Evolutionary conservation across 2,888 invertebrate species (phyloP), one percentile per base, ranked within the genome.

Genomic region (Strigamia maritima): DNA sequence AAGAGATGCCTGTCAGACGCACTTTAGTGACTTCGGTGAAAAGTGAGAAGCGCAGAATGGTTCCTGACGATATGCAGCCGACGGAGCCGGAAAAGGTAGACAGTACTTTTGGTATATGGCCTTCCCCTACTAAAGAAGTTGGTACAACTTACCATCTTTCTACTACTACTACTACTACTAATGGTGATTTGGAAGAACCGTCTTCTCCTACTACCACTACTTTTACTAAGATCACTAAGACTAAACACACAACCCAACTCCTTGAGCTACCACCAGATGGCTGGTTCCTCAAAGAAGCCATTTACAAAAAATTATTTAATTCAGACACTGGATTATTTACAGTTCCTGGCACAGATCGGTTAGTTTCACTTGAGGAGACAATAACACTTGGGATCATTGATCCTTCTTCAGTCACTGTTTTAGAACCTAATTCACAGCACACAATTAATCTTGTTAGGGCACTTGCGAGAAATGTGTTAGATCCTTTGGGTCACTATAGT

Each of bases 311-410:
- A 79, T 86, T 94, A 2, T 93, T 97, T 83, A 93, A 97, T 86
- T 92, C 96, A 0, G 88, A 90, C 0, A 91, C 90, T 0, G 97
- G 98, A 2, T 87, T 93, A 44, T 94, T 97, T 83, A 90, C 91
- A 19, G 93, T 97, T 81, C 94, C 94, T 1, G 93, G 93, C 16
- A 94, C 95, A 7, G 95, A 95, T 85, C 89, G 94, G 82, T 87
- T 92, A 79, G 90, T 95, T 74, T 92, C 93, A 80, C 92, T 97
- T 82, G 92, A 93, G 85, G 96, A 97, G 86, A 94, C 97, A 82
- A 89, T 98, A 70, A 91, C 92, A 83, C 89, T 94, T 80, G 91
- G 93, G 84, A 91, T 98, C 28, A 92, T 98, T 75, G 93, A 96
- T 86, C 90, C 93, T 19, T 89, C 91, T 81, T 96, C 95, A 0